Evolutionary conservation across 2,113 vertebrate genomes (phyloP), one percentile per base, ranked within the genome.

Genomic region (Urocitellus parryii): DNA sequence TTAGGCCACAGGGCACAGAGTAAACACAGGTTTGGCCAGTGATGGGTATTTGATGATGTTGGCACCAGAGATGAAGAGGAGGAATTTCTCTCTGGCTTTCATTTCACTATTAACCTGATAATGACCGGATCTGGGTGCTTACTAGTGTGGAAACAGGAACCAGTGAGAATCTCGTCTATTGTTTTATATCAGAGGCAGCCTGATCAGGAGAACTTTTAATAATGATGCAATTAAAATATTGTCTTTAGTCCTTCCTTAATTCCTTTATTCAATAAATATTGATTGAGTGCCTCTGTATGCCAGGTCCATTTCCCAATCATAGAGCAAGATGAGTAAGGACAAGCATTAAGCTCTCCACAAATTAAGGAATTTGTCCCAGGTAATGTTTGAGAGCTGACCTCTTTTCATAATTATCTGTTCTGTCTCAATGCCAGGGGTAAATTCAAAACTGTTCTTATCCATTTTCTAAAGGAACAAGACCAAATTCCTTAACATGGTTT

Each of bases 51-150:
- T 79, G 74, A 94, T 90, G 94, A 91, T 84, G 81, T 39, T 96
- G 93, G 94, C 94, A 87, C 18, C 3, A 10, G 79, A 93, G 51
- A 76, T 8, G 85, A 95, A 97, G 82, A 81, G 65, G 18, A 95
- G 45, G 37, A 82, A 96, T 94, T 96, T 96, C 51, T 89, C 88
- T 91, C 56, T 95, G 86, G 95, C 37, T 97, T 65, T 63, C 94
- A 85, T 92, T 97, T 97, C 56, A 63, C 22, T 91, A 68, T 97
- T 98, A 97, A 98, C n/a, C 95, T 89, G 29, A 84, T 96, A n/a
- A 4, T 1, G 78, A 32, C 14, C 45, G 77, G n/a, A 84, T 90
- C 48, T 77, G 68, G 53, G 0, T n/a, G 29, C 32, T 22, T 37
- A 14, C 12, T 67, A 18, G 4, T 9, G 70, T 42, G 58, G 94